Base-by-base conservation (phyloP, 2,113 vertebrate genomes). In the Campylomormyrus tamandua region DNA sequence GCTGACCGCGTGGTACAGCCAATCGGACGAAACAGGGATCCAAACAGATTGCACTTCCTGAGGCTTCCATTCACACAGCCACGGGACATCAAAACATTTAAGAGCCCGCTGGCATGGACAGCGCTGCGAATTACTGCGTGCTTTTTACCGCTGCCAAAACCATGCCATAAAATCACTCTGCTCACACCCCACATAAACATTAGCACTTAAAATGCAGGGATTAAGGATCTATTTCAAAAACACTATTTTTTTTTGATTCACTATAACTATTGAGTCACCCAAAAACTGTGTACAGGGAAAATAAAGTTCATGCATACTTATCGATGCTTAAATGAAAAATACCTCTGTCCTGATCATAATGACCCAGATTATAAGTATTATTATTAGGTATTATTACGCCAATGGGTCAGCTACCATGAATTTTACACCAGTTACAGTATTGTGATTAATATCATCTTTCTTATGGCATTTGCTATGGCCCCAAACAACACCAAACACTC, bases 1-100 rank as follows among this genome's bases (percentile, higher is more conserved):
- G 87, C 52, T 13, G 53, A 46, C 53, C 19, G 10, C 42, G 10
- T 8, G 11, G 35, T 24, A 11, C 7, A n/a, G 53, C 31, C 27
- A 15, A 27, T 15, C n/a, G 27, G 77, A 74, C 13, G 31, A 21
- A 53, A 10, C 49, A 48, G 58, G 62, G 42, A 66, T 31, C 31
- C 9, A 48, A 87, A 74, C 89, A 90, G 89, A 90, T 87, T 74
- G 89, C 19, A 90, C 46, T 74, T 90, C 62, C 83, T 31, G 31
- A 83, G 27, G 84, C 89, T 83, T 90, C 19, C 27, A 42, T 87
- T 31, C 89, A 53, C 56, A 70, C n/a, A 77, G 89, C 89, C n/a
- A n/a, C 89, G 56, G 89, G 89, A 87, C 46, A 27, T 35, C 4
- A 84, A 87, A 77, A 31, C 27, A 74, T 50, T 83, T 21, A 53